Base-by-base conservation (phyloP, 2,888 invertebrate species). In the Nineta flava region DNA sequence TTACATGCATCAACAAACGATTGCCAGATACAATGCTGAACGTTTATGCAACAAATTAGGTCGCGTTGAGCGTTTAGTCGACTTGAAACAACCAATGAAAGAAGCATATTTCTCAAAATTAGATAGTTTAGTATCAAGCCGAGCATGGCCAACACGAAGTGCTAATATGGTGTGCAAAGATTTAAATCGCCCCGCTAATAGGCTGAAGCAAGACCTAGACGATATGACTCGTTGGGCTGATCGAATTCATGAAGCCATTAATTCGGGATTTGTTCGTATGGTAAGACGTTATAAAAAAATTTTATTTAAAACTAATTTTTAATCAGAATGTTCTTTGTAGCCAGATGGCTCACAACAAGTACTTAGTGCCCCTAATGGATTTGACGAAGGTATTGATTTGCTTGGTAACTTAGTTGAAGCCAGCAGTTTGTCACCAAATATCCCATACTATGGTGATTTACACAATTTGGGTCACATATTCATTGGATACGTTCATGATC, bases 71-170 rank as follows among this genome's bases (percentile, higher is more conserved):
- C 75, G 80, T 1, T 76, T 74, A 56, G 75, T 73, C 55, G 75
- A 86, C 62, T 76, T 83, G 65, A 71, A 77, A 1, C 74, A 76
- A 3, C 79, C 84, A 12, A 83, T 90, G 55, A 62, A 65, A 0
- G 87, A 88, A 62, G 88, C 79, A 0, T 90, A 90, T 65, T 90
- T 87, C 70, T 83, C 87, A 4, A 90, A 88, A 66, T 68, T 90
- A 61, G 84, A 87, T 66, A 84, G 83, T 1, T 69, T 81, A 55
- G 81, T 87, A 4, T 77, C 87, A 21, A 83, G 83, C 58, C 71
- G 85, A 1, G 71, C 80, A 2, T 87, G 83, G 82, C 84, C 87
- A 0, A 76, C 84, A 0, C 74, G 87, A 56, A 77, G 79, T 38
- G 67, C 70, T 1, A 70, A 71, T 46, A 71, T 78, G 0, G 58